A percentile compares a stretch with the other conserved stretches of the same genome.
Evolutionary conservation across 2,797 vertebrate species (phyloP).

Genomic region (Chrosomus eos): DNA sequence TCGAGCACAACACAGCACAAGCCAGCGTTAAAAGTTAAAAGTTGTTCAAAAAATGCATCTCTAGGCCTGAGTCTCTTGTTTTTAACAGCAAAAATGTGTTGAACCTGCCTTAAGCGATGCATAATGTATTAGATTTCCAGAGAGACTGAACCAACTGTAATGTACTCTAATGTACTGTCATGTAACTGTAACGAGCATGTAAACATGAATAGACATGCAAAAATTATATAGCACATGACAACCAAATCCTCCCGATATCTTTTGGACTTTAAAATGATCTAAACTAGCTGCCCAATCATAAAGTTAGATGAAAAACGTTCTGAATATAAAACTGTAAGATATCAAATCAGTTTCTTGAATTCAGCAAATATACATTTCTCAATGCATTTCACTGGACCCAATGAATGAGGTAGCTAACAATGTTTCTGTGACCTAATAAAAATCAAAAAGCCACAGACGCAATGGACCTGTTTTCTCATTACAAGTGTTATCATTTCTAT

Average conservation of each 20-base stretch:
- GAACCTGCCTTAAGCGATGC: neutral
- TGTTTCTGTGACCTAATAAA: constrained; percentile 17
- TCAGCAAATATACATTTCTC: neutral
- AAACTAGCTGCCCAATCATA: neutral
- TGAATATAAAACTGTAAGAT: neutral
- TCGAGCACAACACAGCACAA: neutral
- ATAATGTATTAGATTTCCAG: neutral
- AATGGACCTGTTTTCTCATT: constrained; percentile 23
- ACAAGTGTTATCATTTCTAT: constrained; percentile 25
- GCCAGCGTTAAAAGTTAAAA: neutral
- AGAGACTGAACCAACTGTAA: neutral
- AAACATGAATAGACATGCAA: neutral
- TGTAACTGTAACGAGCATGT: neutral
- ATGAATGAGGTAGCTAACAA: neutral
- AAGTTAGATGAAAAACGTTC: neutral
- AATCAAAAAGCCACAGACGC: constrained; percentile 6
- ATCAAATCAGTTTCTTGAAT: neutral
- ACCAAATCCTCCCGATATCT: neutral
- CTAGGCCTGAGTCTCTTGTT: neutral
- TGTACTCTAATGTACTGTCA: no score
- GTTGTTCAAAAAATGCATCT: neutral
- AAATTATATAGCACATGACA: neutral
- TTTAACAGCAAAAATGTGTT: neutral
- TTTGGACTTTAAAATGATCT: neutral
- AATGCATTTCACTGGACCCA: neutral